These are phyloP conservation scores for Melieria crassipennis DNA, from an alignment of 2,888 invertebrate species.

Conservation along the genomic window DNA sequence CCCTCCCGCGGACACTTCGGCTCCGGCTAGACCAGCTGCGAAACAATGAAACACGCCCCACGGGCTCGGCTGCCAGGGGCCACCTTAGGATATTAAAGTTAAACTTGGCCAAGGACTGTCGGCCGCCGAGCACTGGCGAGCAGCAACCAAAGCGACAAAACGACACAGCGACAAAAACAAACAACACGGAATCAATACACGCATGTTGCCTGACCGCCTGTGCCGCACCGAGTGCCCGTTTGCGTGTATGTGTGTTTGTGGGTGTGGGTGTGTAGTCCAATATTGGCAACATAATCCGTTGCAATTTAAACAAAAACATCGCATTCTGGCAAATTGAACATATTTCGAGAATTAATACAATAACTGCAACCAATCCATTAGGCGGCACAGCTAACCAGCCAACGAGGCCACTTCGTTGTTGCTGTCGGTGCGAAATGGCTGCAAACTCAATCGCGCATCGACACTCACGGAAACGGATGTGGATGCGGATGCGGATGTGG, in stretches of 20 bases:
- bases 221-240: neutral
- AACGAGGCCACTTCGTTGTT: no score
- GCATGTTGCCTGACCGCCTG: neutral
- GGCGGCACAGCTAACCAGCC: neutral
- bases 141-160: neutral
- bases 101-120: no score
- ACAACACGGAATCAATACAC: neutral
- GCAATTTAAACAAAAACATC: slow-evolving; percentile 21
- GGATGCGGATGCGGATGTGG: no score
- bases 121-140: neutral
- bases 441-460: no score
- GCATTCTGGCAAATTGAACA: slow-evolving; percentile 10
- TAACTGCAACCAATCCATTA: slow-evolving; percentile 26
- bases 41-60: no score
- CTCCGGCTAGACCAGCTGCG: no score
- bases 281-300: slow-evolving; percentile 25
- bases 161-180: neutral
- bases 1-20: no score
- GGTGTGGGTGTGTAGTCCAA: slow-evolving; percentile 1
- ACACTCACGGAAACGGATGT: no score
- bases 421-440: no score
- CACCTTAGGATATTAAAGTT: no score
- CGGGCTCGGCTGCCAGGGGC: no score
- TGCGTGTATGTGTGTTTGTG: neutral
- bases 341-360: slow-evolving; percentile 23